Conservation (phyloP, 2,113 vertebrate genomes). For the Cyanoliseus patagonus region DNA sequence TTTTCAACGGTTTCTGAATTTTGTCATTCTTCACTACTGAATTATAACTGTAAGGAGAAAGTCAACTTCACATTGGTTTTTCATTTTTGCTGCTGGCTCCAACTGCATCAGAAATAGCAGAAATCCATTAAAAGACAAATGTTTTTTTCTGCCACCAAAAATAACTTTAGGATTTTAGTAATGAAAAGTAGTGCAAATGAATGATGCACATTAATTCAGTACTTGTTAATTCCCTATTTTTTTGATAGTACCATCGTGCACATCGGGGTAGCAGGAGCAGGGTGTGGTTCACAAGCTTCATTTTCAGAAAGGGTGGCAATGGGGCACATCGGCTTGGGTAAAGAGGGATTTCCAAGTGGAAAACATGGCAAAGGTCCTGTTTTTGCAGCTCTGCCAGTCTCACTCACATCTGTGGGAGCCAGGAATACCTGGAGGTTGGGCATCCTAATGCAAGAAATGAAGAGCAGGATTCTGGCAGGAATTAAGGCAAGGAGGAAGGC, state of each 20-base stretch:
- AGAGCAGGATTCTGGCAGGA: neutral
- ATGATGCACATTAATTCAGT: neutral
- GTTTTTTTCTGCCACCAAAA: neutral
- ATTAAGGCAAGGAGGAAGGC: neutral
- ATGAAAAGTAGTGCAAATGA: neutral
- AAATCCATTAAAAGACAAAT: neutral
- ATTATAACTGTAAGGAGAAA: neutral
- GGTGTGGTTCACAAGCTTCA: neutral
- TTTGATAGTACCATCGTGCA: neutral
- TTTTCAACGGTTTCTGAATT: neutral
- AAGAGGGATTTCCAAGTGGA: neutral
- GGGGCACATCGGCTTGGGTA: neutral
- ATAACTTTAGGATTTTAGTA: neutral
- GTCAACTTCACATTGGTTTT: neutral
- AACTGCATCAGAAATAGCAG: neutral
- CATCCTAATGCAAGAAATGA: neutral
- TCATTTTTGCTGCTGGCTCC: neutral
- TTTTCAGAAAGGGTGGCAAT: neutral
- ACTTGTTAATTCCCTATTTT: neutral
- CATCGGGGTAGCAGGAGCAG: neutral
- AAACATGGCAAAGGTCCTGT: neutral
- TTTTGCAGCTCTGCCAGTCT: neutral
- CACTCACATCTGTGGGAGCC: neutral
- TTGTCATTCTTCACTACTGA: neutral
- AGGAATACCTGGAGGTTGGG: neutral